Evolutionary conservation across 2,888 invertebrate species (phyloP).

Genomic region (Bunonema sp.): DNA sequence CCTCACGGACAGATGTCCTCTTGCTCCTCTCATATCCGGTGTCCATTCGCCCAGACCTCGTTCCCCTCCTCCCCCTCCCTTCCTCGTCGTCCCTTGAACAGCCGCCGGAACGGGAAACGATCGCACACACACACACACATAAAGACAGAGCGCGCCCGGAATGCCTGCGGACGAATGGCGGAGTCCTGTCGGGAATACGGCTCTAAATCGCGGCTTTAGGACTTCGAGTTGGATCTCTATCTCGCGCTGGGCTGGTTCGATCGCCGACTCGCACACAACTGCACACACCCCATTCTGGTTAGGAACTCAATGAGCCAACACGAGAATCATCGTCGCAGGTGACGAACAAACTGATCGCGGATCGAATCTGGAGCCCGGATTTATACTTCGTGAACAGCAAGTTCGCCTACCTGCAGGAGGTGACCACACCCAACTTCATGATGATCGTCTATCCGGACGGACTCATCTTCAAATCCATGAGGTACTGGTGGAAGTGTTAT

Average conservation of each 20-base stretch:
- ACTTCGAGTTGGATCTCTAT: constrained; percentile 43
- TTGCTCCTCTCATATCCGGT: too few species aligned
- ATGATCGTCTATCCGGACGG: constrained; percentile 42
- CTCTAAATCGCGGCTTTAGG: constrained; percentile 11
- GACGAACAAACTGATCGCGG: constrained; percentile 28
- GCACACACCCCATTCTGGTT: constrained; percentile 41
- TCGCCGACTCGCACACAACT: constrained; percentile 38
- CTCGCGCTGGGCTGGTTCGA: constrained; percentile 44
- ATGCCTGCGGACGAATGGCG: too few species aligned
- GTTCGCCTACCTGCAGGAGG: constrained; percentile 39
- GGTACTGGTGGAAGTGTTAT: constrained; percentile 15
- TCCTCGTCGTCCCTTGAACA: too few species aligned
- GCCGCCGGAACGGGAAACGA: too few species aligned
- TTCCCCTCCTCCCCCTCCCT: too few species aligned
- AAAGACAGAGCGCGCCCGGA: too few species aligned
- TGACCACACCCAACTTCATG: constrained; percentile 28
- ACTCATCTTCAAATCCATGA: constrained; percentile 41
- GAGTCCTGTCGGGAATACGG: too few species aligned
- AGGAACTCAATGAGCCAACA: constrained; percentile 1
- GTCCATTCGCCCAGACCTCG: too few species aligned
- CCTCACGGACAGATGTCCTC: too few species aligned
- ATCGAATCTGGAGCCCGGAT: constrained; percentile 36
- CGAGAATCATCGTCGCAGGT: background rate
- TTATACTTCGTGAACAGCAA: constrained; percentile 43
- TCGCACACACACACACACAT: too few species aligned